Base-by-base conservation (phyloP, 2,888 invertebrate species). In the Neoitamus cyanurus region DNA sequence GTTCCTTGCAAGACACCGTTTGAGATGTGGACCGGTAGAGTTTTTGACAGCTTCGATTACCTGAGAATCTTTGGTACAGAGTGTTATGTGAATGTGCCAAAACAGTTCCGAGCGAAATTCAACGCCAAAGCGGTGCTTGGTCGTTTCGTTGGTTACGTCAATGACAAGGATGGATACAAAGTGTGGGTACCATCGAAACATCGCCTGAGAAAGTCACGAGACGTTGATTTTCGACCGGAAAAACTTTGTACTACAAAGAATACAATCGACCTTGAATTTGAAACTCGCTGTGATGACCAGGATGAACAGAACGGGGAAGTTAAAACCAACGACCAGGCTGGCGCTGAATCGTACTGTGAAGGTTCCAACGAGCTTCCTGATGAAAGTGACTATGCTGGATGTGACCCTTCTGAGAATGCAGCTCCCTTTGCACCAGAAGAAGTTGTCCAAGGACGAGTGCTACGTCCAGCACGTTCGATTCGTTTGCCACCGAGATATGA, bases 151-250 rank as follows among this genome's bases (percentile, higher is more conserved):
- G n/a, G n/a, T n/a, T 72, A 72, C 72, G 72, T 72, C 9, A 72
- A 72, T 11, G 34, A 72, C 31, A 72, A 72, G 72, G 72, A 72
- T 31, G 72, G 72, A 31, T 72, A 72, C 31, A 72, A 72, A 72
- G 72, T 72, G 72, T 72, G 72, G 72, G n/a, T 72, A 72, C 72
- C 72, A 31, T 72, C 72, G 28, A 72, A 72, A 31, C 28, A 30
- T 72, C 72, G 72, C 31, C n/a, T 72, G 3, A 72, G 20, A 28
- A 72, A 31, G n/a, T 72, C 72, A 72, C 72, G 72, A 72, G 31
- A 72, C n/a, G 72, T 72, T 25, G 72, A 72, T 72, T 72, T 72
- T 72, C 72, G 68, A 3, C 68, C 68, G 1, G 68, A 68, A 68
- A 68, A 68, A 68, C 28, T 68, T 20, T 68, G 20, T 68, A 68